These are phyloP conservation scores for Antigone vipio DNA, from an alignment of 2,113 vertebrate genomes.

Conservation along the genomic window DNA sequence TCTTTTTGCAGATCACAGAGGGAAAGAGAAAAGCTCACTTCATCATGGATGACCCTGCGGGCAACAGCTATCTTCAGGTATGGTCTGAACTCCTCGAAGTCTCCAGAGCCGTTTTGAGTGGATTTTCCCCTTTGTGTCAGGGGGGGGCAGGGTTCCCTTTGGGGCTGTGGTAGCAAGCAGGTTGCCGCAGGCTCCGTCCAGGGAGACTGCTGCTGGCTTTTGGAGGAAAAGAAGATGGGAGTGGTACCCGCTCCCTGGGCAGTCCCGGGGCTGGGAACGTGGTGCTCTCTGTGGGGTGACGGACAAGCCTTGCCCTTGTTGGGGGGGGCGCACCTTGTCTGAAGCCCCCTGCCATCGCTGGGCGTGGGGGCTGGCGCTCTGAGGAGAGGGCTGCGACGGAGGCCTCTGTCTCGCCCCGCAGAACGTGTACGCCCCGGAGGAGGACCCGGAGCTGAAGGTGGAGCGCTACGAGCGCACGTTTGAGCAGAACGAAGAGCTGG, in stretches of 20 bases:
- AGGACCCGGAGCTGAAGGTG: conserved; percentile 86
- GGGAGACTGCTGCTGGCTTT: neutral
- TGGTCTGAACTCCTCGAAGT: fast-evolving
- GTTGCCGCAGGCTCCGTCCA: too few relatives aligned
- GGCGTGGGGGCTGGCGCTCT: too few relatives aligned
- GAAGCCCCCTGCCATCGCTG: neutral
- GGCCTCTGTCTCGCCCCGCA: conserved; percentile 25
- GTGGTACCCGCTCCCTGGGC: fast-evolving
- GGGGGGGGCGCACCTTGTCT: neutral
- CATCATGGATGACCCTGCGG: conserved; percentile 89
- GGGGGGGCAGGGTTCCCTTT: fast-evolving
- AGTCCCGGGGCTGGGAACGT: neutral
- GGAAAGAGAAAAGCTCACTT: conserved; percentile 77
- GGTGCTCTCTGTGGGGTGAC: fast-evolving
- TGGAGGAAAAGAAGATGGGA: neutral
- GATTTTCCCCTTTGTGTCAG: neutral
- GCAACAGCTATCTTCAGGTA: conserved; percentile 96
- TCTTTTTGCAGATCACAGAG: conserved; percentile 70
- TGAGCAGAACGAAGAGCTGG: conserved; percentile 92
- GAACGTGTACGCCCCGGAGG: conserved; percentile 91
- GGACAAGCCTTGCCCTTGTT: too few relatives aligned
- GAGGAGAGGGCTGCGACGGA: too few relatives aligned
- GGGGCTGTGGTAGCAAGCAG: fast-evolving
- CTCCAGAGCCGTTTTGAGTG: fast-evolving
- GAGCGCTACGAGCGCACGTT: conserved; percentile 81